Conservation (phyloP, 2,888 invertebrate genomes). For the Drosophila trichaetosa region DNA sequence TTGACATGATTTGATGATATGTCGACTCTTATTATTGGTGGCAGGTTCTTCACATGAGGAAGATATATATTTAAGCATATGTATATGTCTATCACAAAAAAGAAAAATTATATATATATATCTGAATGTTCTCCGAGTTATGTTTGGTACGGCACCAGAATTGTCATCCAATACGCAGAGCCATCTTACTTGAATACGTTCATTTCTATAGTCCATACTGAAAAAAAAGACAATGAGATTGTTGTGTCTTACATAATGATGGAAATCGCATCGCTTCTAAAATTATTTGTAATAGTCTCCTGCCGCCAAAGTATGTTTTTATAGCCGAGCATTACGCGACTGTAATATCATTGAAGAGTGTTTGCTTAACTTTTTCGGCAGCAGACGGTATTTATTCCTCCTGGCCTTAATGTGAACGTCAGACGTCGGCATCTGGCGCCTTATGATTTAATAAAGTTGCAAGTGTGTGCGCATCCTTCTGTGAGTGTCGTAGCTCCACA, state of each 20-base stretch:
- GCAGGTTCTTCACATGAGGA: not conserved
- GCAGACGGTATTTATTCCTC: constrained; percentile 12
- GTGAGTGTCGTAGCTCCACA: constrained; percentile 7
- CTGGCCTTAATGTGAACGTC: constrained; percentile 38
- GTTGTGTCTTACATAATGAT: not conserved
- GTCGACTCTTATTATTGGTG: not conserved
- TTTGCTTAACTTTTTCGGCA: constrained; percentile 25
- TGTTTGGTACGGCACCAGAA: not conserved
- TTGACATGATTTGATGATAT: not conserved
- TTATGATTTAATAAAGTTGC: constrained; percentile 56
- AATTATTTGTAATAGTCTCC: not conserved
- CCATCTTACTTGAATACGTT: not conserved
- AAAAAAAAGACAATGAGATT: not conserved
- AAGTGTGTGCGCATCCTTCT: constrained; percentile 38
- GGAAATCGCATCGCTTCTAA: not conserved
- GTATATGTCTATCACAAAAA: not conserved
- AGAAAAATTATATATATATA: not conserved
- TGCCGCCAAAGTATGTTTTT: not conserved
- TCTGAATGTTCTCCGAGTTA: not conserved
- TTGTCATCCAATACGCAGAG: not conserved
- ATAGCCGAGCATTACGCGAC: not conserved
- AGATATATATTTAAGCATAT: not conserved
- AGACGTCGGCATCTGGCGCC: constrained; percentile 58
- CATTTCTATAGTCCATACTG: not conserved
- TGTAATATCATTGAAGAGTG: constrained; percentile 1